phyloP scores from a whole-genome alignment of 2,113 vertebrate species.

The Hyla sarda region DNA sequence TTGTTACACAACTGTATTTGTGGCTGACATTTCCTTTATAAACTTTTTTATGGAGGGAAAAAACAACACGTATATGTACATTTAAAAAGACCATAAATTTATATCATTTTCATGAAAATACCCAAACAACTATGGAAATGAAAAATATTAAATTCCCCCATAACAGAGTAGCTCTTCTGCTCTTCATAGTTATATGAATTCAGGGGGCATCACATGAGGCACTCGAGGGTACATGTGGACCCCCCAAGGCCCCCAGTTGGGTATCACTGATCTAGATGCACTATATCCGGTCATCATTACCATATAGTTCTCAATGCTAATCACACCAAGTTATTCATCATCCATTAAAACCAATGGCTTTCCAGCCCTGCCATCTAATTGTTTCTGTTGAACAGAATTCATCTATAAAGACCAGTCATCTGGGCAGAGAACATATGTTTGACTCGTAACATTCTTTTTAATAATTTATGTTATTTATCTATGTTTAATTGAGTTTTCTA shows the following conservation, averaged over 20 bases:
- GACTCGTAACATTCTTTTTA: slow-evolving; percentile 4
- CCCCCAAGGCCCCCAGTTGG: not conserved
- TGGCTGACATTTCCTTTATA: too few species aligned
- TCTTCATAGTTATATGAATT: not conserved
- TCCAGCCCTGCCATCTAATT: not conserved
- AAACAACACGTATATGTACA: too few species aligned
- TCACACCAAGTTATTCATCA: not conserved
- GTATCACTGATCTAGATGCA: not conserved
- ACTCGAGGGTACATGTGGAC: not conserved
- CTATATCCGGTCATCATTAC: not conserved
- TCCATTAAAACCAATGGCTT: not conserved
- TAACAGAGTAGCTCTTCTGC: not conserved
- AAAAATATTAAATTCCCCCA: too few species aligned
- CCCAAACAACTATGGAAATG: not conserved
- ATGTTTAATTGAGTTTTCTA: not conserved
- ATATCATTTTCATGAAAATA: not conserved
- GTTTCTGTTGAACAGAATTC: slow-evolving; percentile 12
- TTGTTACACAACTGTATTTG: too few species aligned
- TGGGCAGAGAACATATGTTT: not conserved
- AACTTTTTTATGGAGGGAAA: too few species aligned
- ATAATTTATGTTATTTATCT: slow-evolving; percentile 40
- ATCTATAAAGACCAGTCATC: not conserved
- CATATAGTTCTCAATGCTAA: not conserved
- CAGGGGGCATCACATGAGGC: not conserved
- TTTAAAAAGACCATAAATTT: not conserved